Conservation (phyloP, 2,113 vertebrate species). For the Clupea harengus region DNA sequence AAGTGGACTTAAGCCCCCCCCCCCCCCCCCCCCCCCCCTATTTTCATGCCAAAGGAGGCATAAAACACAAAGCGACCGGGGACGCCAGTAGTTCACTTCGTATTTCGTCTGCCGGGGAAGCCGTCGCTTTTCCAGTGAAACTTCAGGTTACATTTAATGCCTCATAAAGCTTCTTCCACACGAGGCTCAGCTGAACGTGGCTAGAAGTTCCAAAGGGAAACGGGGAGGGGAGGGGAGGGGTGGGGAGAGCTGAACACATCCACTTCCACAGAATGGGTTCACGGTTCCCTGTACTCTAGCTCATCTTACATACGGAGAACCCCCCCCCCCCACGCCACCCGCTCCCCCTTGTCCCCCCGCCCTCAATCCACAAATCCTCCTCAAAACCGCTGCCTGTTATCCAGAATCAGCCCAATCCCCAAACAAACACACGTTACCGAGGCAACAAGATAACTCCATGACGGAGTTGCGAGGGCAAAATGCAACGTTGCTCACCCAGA, state of each 20-base stretch:
- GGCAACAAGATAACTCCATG: slow-evolving; percentile 48
- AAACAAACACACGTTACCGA: slow-evolving; percentile 58
- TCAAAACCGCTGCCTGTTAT: slow-evolving; percentile 53
- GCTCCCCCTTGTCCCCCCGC: not conserved
- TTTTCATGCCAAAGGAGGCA: not conserved
- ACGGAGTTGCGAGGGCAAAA: not conserved
- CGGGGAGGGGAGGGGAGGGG: slow-evolving; percentile 11
- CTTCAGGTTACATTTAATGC: slow-evolving; percentile 18
- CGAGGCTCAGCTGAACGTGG: not conserved
- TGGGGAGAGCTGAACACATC: slow-evolving; percentile 36
- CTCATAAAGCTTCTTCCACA: slow-evolving; percentile 42
- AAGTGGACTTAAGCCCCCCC: not conserved
- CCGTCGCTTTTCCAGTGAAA: slow-evolving; percentile 29
- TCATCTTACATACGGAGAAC: slow-evolving; percentile 46
- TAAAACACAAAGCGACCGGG: not conserved
- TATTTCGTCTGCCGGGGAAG: not conserved
- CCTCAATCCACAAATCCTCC: slow-evolving; percentile 58
- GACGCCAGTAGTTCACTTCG: not conserved
- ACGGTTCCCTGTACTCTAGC: slow-evolving; percentile 52
- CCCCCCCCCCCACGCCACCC: not conserved
- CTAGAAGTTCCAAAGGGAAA: not conserved
- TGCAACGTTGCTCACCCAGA: not conserved
- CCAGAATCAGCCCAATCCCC: slow-evolving; percentile 43
- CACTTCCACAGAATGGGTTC: slow-evolving; percentile 48
- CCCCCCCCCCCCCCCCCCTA: too few relatives aligned